These are phyloP conservation scores for Pseudachorutes palmiensis DNA, from an alignment of 1,140 invertebrate species.

Conservation along the genomic window DNA sequence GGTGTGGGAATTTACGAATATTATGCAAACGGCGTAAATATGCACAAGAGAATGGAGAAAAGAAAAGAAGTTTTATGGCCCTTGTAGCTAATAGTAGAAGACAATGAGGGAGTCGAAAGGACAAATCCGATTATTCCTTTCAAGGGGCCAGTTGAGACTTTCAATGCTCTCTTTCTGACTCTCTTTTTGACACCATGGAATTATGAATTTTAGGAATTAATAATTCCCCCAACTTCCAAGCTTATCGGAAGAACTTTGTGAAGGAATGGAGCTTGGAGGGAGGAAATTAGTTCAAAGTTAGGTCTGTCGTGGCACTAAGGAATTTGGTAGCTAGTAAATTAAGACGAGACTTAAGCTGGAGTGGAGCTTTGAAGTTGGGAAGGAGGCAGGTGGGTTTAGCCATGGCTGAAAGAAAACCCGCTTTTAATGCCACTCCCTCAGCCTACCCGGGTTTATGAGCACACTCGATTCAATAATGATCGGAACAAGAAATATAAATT, in stretches of 20 bases:
- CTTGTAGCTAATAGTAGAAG: too few species aligned
- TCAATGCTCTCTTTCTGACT: neutral
- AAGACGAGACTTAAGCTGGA: neutral
- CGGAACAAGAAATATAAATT: conserved; percentile 2
- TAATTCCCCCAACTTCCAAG: too few species aligned
- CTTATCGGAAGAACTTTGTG: neutral
- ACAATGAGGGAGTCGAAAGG: too few species aligned
- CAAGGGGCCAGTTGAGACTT: neutral
- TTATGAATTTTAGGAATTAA: neutral
- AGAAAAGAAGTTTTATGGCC: neutral
- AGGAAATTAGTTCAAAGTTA: too few species aligned
- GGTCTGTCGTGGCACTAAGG: too few species aligned
- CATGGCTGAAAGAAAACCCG: neutral
- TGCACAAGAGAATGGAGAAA: neutral
- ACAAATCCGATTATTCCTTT: neutral
- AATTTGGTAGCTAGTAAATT: too few species aligned
- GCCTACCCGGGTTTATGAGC: neutral
- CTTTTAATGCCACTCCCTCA: neutral
- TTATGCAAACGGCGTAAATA: neutral
- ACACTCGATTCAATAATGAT: conserved; percentile 1
- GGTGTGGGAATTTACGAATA: neutral
- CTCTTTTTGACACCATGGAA: neutral
- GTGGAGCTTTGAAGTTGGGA: neutral
- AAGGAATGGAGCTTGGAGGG: neutral
- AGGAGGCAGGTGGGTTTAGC: conserved; percentile 10